Evolutionary conservation across 2,888 invertebrate genomes (phyloP).

Genomic region (Protophormia terraenovae): DNA sequence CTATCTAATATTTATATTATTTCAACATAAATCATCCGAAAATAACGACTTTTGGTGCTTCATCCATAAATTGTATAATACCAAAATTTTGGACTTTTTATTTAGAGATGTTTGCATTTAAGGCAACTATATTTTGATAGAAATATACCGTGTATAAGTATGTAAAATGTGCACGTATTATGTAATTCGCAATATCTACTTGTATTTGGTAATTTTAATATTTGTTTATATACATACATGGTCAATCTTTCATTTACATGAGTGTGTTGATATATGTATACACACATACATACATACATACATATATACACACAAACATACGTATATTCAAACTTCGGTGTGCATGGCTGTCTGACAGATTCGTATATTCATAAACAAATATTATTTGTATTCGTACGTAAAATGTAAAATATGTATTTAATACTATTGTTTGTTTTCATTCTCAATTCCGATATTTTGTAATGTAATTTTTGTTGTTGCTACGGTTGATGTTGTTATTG

Average conservation of each 20-base stretch:
- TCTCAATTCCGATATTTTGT: constrained; percentile 50
- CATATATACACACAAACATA: background rate
- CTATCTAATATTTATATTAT: too few species aligned
- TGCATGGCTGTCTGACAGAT: background rate
- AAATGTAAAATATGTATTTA: constrained; percentile 57
- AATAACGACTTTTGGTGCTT: too few species aligned
- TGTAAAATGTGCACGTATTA: background rate
- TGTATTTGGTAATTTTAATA: constrained; percentile 13
- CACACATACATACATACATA: background rate
- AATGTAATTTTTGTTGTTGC: constrained; percentile 3
- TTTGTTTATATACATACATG: constrained; percentile 18
- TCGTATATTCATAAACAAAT: background rate
- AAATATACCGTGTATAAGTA: background rate
- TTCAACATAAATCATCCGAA: too few species aligned
- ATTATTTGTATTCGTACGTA: background rate
- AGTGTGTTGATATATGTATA: background rate
- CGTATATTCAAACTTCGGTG: too few species aligned
- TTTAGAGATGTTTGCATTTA: too few species aligned
- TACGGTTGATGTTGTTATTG: constrained; percentile 17
- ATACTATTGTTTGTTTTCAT: constrained; percentile 50
- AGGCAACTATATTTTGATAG: too few species aligned
- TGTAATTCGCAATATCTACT: constrained; percentile 2
- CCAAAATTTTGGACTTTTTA: too few species aligned
- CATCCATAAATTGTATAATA: too few species aligned
- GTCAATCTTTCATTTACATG: constrained; percentile 27